These are phyloP conservation scores for Watsonalla binaria DNA, from an alignment of 2,888 invertebrate species.

Conservation along the genomic window DNA sequence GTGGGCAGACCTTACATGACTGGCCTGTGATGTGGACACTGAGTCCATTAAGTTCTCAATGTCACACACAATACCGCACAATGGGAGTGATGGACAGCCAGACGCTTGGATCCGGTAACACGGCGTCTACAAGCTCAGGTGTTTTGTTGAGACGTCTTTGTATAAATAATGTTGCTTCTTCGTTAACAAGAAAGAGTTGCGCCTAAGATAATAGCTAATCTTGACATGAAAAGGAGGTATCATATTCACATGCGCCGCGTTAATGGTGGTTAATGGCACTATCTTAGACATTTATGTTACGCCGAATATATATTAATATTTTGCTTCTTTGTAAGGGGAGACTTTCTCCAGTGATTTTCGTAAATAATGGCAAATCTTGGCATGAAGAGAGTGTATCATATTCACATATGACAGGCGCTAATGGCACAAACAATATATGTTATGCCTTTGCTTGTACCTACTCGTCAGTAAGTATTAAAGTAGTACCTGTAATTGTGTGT, in stretches of 20 bases:
- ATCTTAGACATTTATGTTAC: too few relatives aligned
- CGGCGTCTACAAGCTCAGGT: slow-evolving; percentile 37
- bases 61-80: slow-evolving; percentile 58
- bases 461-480: background rate
- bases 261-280: background rate
- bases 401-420: too few relatives aligned
- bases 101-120: slow-evolving; percentile 44
- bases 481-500: background rate
- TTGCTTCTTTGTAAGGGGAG: too few relatives aligned
- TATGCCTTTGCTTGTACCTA: background rate
- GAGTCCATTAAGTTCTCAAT: slow-evolving; percentile 71
- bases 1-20: slow-evolving; percentile 7
- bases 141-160: slow-evolving; percentile 6
- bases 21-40: slow-evolving; percentile 27
- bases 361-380: too few relatives aligned
- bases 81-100: slow-evolving; percentile 42
- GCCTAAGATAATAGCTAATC: background rate
- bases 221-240: slow-evolving; percentile 6
- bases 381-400: too few relatives aligned
- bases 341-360: too few relatives aligned
- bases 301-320: too few relatives aligned
- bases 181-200: too few relatives aligned
- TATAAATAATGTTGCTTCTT: background rate
- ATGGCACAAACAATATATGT: too few relatives aligned
- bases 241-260: background rate